phyloP scores from a whole-genome alignment of 2,797 vertebrate species.

The Enteromius trimaculatus region DNA sequence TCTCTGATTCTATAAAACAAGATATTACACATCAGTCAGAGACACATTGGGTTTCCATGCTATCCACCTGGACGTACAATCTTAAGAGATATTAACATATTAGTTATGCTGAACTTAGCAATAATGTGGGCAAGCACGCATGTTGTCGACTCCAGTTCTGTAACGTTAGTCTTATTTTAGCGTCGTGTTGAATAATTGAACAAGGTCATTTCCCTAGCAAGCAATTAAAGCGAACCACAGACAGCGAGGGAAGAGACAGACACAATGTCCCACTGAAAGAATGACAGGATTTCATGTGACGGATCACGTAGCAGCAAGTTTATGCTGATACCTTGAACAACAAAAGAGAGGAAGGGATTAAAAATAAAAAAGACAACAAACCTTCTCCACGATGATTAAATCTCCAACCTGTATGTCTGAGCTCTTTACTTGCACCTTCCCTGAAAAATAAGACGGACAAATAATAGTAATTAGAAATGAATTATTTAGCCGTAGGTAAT shows the following conservation, averaged over 20 bases:
- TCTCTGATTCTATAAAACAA: conserved; percentile 88
- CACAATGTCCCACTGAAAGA: conserved; percentile 59
- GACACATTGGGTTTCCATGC: neutral
- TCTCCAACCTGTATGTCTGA: conserved; percentile 99
- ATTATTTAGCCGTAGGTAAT: neutral
- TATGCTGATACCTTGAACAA: conserved; percentile 23
- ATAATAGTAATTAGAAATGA: neutral
- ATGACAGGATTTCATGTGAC: conserved; percentile 59
- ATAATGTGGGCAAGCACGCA: conserved; percentile 28
- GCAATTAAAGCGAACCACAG: conserved; percentile 64
- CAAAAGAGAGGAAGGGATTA: neutral
- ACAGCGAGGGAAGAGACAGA: conserved; percentile 44
- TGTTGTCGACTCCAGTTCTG: conserved; percentile 52
- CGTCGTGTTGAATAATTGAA: conserved; percentile 73
- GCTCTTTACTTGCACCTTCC: conserved; percentile 96
- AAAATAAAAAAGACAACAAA: conserved; percentile 64
- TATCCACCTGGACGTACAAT: neutral
- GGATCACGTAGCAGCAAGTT: conserved; percentile 49
- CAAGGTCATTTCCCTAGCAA: conserved; percentile 68
- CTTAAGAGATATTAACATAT: conserved; percentile 1
- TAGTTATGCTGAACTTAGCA: conserved; percentile 17
- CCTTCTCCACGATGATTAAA: conserved; percentile 98
- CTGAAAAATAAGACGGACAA: conserved; percentile 62
- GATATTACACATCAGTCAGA: neutral
- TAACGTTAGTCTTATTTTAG: conserved; percentile 58